Evolutionary conservation across 2,888 invertebrate species (phyloP).

Genomic region (Mongoloraphidia duomilia): DNA sequence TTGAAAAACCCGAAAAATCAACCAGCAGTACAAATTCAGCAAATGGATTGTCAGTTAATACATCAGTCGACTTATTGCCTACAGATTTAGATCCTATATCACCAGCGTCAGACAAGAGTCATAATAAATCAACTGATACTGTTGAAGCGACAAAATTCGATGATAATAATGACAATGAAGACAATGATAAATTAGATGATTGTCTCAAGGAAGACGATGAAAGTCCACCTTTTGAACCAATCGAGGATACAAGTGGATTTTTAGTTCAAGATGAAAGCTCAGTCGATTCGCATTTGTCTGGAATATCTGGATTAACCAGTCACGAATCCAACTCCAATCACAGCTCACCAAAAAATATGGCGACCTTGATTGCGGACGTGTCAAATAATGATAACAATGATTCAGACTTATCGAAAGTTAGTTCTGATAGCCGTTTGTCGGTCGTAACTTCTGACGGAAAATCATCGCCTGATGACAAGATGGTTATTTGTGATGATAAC

Average conservation of each 20-base stretch:
- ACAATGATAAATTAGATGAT: slow-evolving; percentile 28
- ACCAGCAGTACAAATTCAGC: slow-evolving; percentile 3
- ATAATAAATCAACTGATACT: slow-evolving; percentile 18
- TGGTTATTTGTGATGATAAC: slow-evolving; percentile 24
- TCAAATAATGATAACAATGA: slow-evolving; percentile 46
- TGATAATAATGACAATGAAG: slow-evolving; percentile 15
- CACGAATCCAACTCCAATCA: slow-evolving; percentile 34
- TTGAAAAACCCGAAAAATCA: slow-evolving; percentile 48
- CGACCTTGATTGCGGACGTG: slow-evolving; percentile 21
- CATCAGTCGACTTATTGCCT: slow-evolving; percentile 49
- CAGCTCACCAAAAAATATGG: slow-evolving; percentile 14
- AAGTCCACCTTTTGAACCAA: slow-evolving; percentile 50
- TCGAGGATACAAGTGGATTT: slow-evolving; percentile 28
- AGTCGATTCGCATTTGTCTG: slow-evolving; percentile 41
- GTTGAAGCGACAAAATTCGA: slow-evolving; percentile 17
- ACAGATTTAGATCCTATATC: slow-evolving; percentile 70
- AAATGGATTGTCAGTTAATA: slow-evolving; percentile 10
- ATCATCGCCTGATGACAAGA: slow-evolving; percentile 28
- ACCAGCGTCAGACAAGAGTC: slow-evolving; percentile 58
- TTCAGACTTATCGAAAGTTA: slow-evolving; percentile 45
- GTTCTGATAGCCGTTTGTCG: slow-evolving; percentile 41
- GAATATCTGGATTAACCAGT: slow-evolving; percentile 38
- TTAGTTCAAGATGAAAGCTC: slow-evolving; percentile 36
- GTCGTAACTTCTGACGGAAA: slow-evolving; percentile 36
- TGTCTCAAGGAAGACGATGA: slow-evolving; percentile 40